Conservation (phyloP, 2,888 invertebrate genomes). For the Notodonta ziczac region DNA sequence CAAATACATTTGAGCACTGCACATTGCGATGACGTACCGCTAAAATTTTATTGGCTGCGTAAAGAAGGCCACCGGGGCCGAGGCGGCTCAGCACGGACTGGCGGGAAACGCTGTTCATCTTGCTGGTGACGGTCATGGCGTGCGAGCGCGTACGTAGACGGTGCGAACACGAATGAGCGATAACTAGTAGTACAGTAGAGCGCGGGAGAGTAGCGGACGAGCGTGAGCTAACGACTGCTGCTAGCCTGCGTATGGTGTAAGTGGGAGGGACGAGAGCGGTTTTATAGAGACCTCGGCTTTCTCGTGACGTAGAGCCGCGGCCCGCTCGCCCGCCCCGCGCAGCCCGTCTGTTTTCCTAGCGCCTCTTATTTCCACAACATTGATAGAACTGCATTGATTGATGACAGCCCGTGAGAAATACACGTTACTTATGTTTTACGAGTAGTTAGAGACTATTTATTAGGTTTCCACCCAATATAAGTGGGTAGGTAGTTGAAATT, state of each 20-base stretch:
- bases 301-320: conserved; percentile 68
- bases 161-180: conserved; percentile 67
- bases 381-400: conserved; percentile 55
- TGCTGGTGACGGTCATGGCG: conserved; percentile 81
- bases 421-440: conserved; percentile 25
- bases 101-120: conserved; percentile 83
- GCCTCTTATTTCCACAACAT: conserved; percentile 62
- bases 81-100: conserved; percentile 77
- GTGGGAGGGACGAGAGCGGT: conserved; percentile 70
- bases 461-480: background rate
- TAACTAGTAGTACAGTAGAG: conserved; percentile 50
- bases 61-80: conserved; percentile 78
- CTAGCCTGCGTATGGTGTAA: conserved; percentile 71
- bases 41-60: conserved; percentile 80
- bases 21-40: conserved; percentile 75
- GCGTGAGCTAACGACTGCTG: conserved; percentile 61
- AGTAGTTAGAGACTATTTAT: background rate
- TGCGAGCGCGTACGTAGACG: conserved; percentile 58
- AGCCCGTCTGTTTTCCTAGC: conserved; percentile 62
- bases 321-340: conserved; percentile 53
- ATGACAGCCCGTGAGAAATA: conserved; percentile 39
- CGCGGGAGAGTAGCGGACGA: conserved; percentile 64
- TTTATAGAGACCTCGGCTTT: conserved; percentile 81
- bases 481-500: too few relatives aligned
- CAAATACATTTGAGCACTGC: conserved; percentile 30